These are phyloP conservation scores for Chelonoidis abingdonii DNA, from an alignment of 2,113 vertebrate genomes.

Conservation along the genomic window DNA sequence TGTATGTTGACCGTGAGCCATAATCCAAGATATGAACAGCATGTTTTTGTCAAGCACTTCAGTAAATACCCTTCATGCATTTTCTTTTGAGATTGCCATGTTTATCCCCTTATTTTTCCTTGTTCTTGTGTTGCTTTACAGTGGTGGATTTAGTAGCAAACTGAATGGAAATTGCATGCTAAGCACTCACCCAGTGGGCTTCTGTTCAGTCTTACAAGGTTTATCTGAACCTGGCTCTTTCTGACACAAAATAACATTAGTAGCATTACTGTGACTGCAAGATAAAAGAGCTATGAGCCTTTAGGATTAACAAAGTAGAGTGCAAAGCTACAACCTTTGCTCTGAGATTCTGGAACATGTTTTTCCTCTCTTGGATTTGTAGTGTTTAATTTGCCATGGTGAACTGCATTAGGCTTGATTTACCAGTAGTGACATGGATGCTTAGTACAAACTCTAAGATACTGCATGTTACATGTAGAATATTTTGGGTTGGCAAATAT, in stretches of 20 bases:
- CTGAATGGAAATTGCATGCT: neutral
- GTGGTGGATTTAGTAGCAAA: neutral
- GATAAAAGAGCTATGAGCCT: neutral
- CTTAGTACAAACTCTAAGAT: neutral
- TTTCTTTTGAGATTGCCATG: neutral
- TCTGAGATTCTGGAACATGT: neutral
- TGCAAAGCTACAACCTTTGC: constrained; percentile 9
- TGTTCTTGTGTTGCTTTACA: neutral
- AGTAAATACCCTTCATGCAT: constrained; percentile 25
- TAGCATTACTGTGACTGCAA: constrained; percentile 14
- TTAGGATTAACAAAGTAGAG: constrained; percentile 20
- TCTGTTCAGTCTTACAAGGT: neutral
- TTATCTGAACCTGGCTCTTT: constrained; percentile 19
- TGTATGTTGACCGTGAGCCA: neutral
- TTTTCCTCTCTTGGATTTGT: neutral
- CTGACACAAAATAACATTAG: constrained; percentile 30
- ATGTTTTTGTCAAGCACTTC: neutral
- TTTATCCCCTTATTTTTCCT: neutral
- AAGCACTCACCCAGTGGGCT: neutral
- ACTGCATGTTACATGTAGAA: neutral
- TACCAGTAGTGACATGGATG: neutral
- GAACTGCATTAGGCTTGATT: constrained; percentile 17
- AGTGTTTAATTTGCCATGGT: neutral
- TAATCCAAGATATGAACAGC: constrained; percentile 13
- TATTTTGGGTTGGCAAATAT: neutral